A percentile compares a stretch with the other conserved stretches of the same genome.
Evolutionary conservation across 2,888 invertebrate species (phyloP).

Genomic region (Dicyrtomina minuta): DNA sequence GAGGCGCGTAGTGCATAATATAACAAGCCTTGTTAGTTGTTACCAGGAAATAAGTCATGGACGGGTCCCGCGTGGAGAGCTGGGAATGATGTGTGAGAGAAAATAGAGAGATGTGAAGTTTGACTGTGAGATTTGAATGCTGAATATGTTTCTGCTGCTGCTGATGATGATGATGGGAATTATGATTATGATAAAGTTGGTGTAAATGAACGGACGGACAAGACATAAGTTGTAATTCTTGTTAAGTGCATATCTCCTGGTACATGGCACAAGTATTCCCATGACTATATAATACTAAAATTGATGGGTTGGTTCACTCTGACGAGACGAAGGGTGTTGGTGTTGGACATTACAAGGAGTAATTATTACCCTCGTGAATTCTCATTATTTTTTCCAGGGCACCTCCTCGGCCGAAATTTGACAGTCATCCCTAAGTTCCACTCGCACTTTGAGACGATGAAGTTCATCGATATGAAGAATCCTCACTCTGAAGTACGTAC

Average conservation of each 20-base stretch:
- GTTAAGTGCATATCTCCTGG: background rate
- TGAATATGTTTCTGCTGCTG: background rate
- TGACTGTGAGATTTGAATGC: too few species aligned
- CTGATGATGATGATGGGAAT: constrained; percentile 19
- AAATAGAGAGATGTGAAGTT: too few species aligned
- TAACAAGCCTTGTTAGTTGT: too few species aligned
- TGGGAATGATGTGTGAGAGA: too few species aligned
- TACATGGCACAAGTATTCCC: background rate
- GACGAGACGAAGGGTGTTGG: background rate
- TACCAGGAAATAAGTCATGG: too few species aligned
- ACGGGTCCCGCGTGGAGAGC: too few species aligned
- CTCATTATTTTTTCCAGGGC: constrained; percentile 43
- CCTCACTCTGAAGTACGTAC: constrained; percentile 49
- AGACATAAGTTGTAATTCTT: background rate
- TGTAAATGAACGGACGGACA: constrained; percentile 6
- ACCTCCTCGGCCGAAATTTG: constrained; percentile 51
- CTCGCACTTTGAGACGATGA: constrained; percentile 53
- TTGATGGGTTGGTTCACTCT: constrained; percentile 25
- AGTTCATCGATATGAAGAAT: constrained; percentile 53
- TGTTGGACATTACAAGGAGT: constrained; percentile 26
- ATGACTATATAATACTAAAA: background rate
- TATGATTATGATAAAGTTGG: constrained; percentile 12
- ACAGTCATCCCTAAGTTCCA: constrained; percentile 53
- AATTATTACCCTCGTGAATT: constrained; percentile 33
- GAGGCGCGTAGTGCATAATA: too few species aligned